Evolutionary conservation across 2,113 vertebrate genomes (phyloP).

Genomic region (Chionodraco myersi): DNA sequence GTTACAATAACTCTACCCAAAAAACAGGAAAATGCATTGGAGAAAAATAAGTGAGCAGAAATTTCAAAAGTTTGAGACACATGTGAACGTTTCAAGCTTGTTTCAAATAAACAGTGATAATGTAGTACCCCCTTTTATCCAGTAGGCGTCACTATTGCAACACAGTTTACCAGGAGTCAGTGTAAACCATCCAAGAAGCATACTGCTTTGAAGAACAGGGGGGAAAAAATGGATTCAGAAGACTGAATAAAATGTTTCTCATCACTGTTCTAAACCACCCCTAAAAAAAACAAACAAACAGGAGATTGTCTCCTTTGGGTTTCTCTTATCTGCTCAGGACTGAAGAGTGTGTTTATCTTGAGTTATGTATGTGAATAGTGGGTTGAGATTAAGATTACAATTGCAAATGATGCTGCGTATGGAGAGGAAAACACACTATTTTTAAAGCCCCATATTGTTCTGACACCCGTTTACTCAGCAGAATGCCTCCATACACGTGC

Average conservation of each 20-base stretch:
- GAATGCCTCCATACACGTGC: neutral
- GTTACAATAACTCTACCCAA: too few relatives aligned
- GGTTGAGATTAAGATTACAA: conserved; percentile 26
- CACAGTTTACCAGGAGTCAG: conserved; percentile 19
- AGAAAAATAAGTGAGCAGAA: neutral
- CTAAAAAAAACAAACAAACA: neutral
- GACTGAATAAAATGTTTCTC: conserved; percentile 3
- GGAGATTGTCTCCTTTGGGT: neutral
- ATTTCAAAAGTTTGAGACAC: neutral
- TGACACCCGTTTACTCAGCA: conserved; percentile 47
- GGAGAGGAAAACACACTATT: conserved; percentile 5
- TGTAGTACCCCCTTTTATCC: conserved; percentile 26
- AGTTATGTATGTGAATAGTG: neutral
- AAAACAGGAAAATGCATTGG: neutral
- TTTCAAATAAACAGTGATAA: neutral
- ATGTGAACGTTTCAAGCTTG: neutral
- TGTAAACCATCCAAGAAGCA: neutral
- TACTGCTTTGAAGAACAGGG: too few relatives aligned
- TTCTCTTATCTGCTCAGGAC: neutral
- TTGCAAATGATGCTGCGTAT: conserved; percentile 30
- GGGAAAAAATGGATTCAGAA: neutral
- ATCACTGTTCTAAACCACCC: neutral
- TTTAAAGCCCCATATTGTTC: conserved; percentile 28
- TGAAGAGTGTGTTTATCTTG: neutral
- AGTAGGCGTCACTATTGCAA: conserved; percentile 62